Evolutionary conservation across 2,797 vertebrate genomes (phyloP), one percentile per base, ranked within the genome.

Genomic region (Tolypeutes matacus): DNA sequence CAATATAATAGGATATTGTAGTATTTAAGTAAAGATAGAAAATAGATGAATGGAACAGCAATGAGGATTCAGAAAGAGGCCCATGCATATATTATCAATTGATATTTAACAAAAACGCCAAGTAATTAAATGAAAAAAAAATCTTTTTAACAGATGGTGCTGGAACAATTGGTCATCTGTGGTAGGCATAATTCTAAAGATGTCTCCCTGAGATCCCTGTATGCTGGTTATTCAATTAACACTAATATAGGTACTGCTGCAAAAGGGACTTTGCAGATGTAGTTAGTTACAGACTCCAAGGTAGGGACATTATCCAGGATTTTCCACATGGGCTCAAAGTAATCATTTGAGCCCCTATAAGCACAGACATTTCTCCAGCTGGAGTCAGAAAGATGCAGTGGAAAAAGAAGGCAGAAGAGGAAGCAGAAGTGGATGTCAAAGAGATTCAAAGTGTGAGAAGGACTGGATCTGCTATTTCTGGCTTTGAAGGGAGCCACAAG

Each of bases 121-220:
- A 31, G 17, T 58, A 77, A 65, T 58, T 87, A 64, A 77, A 11
- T 77, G 39, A 51, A 75, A 70, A 72, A 5, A 7, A 58, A 76
- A n/a, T 72, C 60, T 67, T 88, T 93, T 75, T 36, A 88, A 83
- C n/a, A 53, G 39, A 25, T 83, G 23, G 8, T 42, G 56, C 31
- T 87, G 6, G 23, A 69, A 34, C 21, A 34, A 83, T 39, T 18
- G 12, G 7, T 69, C 31, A 39, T 27, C 13, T 77, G 8, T 77
- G 77, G 20, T 86, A 76, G 29, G 46, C 34, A 65, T 18, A 83
- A 91, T 82, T 75, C 77, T 91, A 62, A 87, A 77, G 39, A 29
- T 34, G 13, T 51, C 34, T 76, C 12, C 13, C 34, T 29, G 12
- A 58, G 31, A 46, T 75, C 31, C 23, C 27, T 58, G 6, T 34